These are phyloP conservation scores for Dendrophyllia cribrosa DNA, from an alignment of 64 coral and sea anemone species.

Conservation along the genomic window DNA sequence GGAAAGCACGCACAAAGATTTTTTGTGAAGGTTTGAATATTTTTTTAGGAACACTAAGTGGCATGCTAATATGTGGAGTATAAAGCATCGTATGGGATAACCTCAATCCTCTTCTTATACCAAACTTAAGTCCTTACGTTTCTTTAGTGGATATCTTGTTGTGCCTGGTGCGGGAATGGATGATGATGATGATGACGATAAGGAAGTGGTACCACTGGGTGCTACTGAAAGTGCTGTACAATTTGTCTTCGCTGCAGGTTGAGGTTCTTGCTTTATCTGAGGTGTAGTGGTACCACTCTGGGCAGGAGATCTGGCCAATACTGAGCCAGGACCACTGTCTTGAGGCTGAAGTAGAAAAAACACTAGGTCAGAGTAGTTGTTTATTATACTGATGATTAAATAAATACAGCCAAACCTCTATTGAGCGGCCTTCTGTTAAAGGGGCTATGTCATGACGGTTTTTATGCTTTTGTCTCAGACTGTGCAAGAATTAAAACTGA, in stretches of 20 bases:
- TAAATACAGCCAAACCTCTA: no score
- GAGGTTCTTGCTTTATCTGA: constrained; percentile 50
- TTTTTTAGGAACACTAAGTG: no score
- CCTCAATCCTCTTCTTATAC: no score
- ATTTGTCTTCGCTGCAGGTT: not conserved
- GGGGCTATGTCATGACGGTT: no score
- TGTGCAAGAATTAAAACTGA: no score
- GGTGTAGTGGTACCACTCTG: constrained; percentile 18
- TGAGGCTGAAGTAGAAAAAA: not conserved
- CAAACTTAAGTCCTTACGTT: constrained; percentile 61
- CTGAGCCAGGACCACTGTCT: not conserved
- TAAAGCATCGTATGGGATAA: no score
- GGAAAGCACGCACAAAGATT: no score
- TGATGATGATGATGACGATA: constrained; percentile 19
- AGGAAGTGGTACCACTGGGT: not conserved
- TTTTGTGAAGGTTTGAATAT: no score
- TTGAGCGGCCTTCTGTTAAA: no score
- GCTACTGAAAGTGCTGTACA: constrained; percentile 36
- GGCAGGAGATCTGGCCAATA: not conserved
- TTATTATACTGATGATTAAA: not conserved
- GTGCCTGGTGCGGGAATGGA: constrained; percentile 54
- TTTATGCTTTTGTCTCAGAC: no score
- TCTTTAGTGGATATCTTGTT: constrained; percentile 83
- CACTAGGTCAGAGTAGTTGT: not conserved
- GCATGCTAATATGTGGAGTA: no score